phyloP scores from a whole-genome alignment of 2,797 vertebrate genomes.

The Sphenodon punctatus region DNA sequence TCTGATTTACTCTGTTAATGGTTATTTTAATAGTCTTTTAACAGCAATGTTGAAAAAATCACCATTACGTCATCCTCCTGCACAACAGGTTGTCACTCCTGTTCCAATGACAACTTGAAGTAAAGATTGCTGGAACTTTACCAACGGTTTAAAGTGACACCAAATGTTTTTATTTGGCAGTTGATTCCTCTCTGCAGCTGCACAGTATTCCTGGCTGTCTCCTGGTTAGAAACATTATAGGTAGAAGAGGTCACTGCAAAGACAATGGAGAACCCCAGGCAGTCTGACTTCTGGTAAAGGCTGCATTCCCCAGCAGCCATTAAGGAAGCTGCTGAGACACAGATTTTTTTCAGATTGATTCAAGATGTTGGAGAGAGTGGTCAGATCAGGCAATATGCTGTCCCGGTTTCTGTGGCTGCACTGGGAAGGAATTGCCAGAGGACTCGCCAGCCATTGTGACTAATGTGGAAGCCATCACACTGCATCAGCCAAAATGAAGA shows the following conservation, averaged over 20 bases:
- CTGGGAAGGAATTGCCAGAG: background rate
- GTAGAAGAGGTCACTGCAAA: background rate
- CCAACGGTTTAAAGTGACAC: background rate
- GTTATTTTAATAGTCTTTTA: background rate
- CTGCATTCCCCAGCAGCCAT: constrained; percentile 51
- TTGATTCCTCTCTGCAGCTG: background rate
- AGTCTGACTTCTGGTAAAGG: constrained; percentile 35
- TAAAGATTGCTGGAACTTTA: background rate
- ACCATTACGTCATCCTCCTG: background rate
- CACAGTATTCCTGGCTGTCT: background rate
- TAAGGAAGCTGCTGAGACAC: constrained; percentile 30
- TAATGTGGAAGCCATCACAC: background rate
- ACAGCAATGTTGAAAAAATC: background rate
- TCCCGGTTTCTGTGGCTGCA: background rate
- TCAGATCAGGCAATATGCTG: background rate
- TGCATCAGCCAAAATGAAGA: background rate
- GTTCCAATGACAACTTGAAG: background rate
- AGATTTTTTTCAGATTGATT: constrained; percentile 40
- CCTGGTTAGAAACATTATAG: background rate
- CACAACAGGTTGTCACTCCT: background rate
- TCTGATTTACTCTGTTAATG: background rate
- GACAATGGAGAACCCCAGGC: background rate
- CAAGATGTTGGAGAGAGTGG: constrained; percentile 40
- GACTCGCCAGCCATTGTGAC: background rate
- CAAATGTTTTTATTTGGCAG: background rate